Evolutionary conservation across 2,888 invertebrate species (phyloP).

Genomic region (Dexiosoma caninum): DNA sequence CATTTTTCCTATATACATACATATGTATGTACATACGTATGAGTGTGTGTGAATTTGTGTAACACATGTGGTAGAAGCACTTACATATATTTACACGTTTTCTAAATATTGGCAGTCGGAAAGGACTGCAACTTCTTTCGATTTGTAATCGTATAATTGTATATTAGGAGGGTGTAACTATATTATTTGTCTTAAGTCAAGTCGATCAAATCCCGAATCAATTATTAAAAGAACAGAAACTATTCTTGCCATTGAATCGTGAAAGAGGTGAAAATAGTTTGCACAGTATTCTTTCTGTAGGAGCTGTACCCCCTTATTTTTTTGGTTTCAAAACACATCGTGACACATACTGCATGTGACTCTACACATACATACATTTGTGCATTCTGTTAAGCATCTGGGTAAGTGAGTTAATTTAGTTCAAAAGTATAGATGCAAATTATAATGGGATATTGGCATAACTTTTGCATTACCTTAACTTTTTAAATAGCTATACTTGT

Average conservation of each 20-base stretch:
- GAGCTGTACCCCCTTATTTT: not conserved
- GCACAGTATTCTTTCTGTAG: not conserved
- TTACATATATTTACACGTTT: constrained; percentile 28
- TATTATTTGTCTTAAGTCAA: not conserved
- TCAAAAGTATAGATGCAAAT: constrained; percentile 48
- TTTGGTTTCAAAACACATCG: too few species aligned
- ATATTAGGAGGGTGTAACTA: not conserved
- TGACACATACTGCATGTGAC: not conserved
- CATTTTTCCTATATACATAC: constrained; percentile 27
- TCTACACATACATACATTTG: not conserved
- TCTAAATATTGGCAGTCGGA: not conserved
- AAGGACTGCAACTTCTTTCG: not conserved
- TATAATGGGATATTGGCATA: constrained; percentile 56
- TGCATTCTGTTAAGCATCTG: not conserved
- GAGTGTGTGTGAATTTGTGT: not conserved
- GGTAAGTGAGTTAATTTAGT: constrained; percentile 34
- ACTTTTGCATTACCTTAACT: constrained; percentile 60
- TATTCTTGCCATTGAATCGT: too few species aligned
- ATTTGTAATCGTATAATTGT: too few species aligned
- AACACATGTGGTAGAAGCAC: constrained; percentile 5
- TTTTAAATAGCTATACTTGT: constrained; percentile 49
- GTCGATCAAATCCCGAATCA: too few species aligned
- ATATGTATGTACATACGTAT: not conserved
- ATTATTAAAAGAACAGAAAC: too few species aligned
- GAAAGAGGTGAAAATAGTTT: too few species aligned